These are phyloP conservation scores for Setipinna tenuifilis DNA, from an alignment of 2,797 vertebrate genomes.

Conservation along the genomic window DNA sequence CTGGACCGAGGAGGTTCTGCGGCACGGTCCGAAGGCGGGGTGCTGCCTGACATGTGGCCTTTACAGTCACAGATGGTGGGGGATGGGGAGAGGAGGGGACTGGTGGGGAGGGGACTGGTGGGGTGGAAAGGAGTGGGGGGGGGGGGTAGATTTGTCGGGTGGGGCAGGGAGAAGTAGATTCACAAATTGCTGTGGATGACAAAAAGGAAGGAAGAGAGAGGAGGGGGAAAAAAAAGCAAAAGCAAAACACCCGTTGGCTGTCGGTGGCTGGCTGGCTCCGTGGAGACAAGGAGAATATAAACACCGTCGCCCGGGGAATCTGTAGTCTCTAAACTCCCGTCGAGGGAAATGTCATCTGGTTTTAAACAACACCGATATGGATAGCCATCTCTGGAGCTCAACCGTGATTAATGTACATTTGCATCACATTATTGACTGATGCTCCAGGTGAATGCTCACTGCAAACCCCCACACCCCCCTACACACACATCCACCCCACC, in stretches of 20 bases:
- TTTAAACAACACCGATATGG: conserved; percentile 4
- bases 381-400: not conserved
- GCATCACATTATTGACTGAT: conserved; percentile 31
- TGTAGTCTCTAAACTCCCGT: not conserved
- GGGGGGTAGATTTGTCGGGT: no score
- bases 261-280: not conserved
- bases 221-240: no score
- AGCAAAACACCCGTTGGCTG: not conserved
- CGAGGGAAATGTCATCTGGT: not conserved
- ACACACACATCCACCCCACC: not conserved
- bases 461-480: not conserved
- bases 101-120: no score
- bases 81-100: not conserved
- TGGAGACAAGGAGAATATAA: not conserved
- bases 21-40: not conserved
- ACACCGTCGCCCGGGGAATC: not conserved
- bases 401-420: conserved; percentile 22
- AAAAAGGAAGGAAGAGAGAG: not conserved
- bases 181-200: conserved; percentile 1
- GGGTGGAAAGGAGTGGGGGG: no score
- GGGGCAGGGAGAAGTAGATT: not conserved
- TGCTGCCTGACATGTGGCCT: not conserved
- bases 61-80: not conserved
- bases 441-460: conserved; percentile 33
- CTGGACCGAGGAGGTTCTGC: not conserved